These are phyloP conservation scores for Chydorus sphaericus DNA, from an alignment of 2,888 invertebrate species.

Conservation along the genomic window DNA sequence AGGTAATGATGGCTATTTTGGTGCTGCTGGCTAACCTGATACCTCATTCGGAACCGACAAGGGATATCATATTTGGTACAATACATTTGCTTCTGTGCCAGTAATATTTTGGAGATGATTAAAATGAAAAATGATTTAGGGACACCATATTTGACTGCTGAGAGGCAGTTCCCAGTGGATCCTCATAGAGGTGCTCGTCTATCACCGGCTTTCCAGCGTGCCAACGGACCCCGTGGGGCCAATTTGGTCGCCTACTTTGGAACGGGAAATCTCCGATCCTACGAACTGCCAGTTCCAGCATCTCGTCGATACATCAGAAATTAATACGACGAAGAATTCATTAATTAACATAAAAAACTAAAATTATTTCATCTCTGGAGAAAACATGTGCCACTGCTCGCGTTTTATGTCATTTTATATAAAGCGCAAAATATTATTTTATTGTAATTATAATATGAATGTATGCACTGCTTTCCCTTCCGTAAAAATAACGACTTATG, in stretches of 20 bases:
- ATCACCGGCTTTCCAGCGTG: neutral
- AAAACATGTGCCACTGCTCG: too few species aligned
- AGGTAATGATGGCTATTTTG: too few species aligned
- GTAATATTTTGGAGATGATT: neutral
- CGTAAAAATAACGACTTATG: too few species aligned
- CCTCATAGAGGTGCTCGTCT: neutral
- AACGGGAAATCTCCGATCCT: neutral
- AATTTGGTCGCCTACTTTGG: neutral
- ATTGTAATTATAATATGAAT: too few species aligned
- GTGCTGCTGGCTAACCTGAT: neutral
- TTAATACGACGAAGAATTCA: too few species aligned
- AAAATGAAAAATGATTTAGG: too few species aligned
- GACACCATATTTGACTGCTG: neutral
- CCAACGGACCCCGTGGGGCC: neutral
- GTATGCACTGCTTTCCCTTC: too few species aligned
- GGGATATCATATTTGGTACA: neutral
- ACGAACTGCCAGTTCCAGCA: neutral
- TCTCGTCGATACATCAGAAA: too few species aligned
- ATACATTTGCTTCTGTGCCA: neutral
- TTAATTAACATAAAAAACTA: too few species aligned
- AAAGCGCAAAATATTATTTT: neutral
- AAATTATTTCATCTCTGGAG: too few species aligned
- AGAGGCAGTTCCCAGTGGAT: neutral
- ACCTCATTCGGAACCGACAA: neutral
- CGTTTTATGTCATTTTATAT: too few species aligned